A percentile compares a stretch with the other conserved stretches of the same genome.
Conservation (phyloP, 1,140 invertebrate species). For the Trypoxylus dichotomus region DNA sequence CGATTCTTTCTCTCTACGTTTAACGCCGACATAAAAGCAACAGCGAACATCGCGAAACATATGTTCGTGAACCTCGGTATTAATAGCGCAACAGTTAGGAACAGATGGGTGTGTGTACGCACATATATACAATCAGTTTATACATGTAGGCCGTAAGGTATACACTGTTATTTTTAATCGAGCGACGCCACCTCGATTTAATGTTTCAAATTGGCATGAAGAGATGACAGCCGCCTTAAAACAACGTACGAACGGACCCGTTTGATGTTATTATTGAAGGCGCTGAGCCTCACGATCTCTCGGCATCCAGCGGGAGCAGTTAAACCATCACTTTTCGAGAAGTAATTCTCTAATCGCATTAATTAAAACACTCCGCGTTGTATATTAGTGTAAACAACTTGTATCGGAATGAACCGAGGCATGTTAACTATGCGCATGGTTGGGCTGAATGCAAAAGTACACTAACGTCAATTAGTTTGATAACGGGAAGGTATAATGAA, state of each 20-base stretch:
- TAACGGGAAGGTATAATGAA: too few relatives aligned
- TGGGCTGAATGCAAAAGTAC: neutral
- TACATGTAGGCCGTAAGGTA: neutral
- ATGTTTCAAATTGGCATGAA: constrained; percentile 25
- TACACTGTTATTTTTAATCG: constrained; percentile 14
- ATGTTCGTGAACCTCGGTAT: too few relatives aligned
- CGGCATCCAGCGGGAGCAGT: neutral
- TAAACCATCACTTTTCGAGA: constrained; percentile 12
- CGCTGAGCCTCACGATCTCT: neutral
- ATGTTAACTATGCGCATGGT: neutral
- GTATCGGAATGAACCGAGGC: neutral
- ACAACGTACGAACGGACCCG: constrained; percentile 6
- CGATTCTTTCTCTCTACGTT: too few relatives aligned
- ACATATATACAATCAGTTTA: neutral
- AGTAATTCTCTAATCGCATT: constrained; percentile 22
- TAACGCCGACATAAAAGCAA: too few relatives aligned
- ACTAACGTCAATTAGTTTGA: too few relatives aligned
- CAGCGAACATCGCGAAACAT: too few relatives aligned
- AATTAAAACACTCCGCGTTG: neutral
- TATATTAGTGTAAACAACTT: neutral
- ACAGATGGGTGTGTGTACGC: neutral
- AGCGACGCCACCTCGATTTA: constrained; percentile 14
- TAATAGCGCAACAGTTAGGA: neutral
- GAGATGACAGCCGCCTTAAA: constrained; percentile 23
- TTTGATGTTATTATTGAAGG: constrained; percentile 23